Evolutionary conservation across 2,888 invertebrate species (phyloP).

Genomic region (Colletes collaris): DNA sequence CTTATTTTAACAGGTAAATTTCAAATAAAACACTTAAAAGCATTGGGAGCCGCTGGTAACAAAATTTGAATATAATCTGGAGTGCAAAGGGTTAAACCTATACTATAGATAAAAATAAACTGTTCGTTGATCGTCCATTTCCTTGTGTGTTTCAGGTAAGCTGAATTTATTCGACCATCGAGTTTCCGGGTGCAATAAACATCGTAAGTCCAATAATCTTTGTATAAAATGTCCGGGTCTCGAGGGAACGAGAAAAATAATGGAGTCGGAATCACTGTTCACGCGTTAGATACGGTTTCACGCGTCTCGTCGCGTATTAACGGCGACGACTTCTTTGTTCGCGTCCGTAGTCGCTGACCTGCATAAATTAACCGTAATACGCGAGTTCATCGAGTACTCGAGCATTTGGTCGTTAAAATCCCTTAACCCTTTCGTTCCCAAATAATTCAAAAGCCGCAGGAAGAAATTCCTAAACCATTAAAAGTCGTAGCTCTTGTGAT

Average conservation of each 20-base stretch:
- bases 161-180: not conserved
- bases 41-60: too few relatives aligned
- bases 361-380: slow-evolving; percentile 42
- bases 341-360: slow-evolving; percentile 25
- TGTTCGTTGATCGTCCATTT: not conserved
- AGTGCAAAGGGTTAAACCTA: too few relatives aligned
- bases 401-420: not conserved
- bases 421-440: too few relatives aligned
- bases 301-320: slow-evolving; percentile 37
- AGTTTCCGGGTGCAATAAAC: not conserved
- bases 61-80: too few relatives aligned
- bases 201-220: slow-evolving; percentile 20
- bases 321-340: slow-evolving; percentile 29
- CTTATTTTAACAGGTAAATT: too few relatives aligned
- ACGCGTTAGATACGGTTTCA: slow-evolving; percentile 1
- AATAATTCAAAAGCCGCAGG: too few relatives aligned
- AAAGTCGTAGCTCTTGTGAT: too few relatives aligned
- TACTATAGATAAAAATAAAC: too few relatives aligned
- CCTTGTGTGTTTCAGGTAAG: slow-evolving; percentile 74
- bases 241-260: not conserved
- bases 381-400: not conserved
- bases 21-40: too few relatives aligned
- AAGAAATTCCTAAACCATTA: too few relatives aligned
- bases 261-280: not conserved
- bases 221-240: not conserved